Evolutionary conservation across 2,113 vertebrate species (phyloP), one percentile per base, ranked within the genome.

Genomic region (Sinocyclocheilus grahami): DNA sequence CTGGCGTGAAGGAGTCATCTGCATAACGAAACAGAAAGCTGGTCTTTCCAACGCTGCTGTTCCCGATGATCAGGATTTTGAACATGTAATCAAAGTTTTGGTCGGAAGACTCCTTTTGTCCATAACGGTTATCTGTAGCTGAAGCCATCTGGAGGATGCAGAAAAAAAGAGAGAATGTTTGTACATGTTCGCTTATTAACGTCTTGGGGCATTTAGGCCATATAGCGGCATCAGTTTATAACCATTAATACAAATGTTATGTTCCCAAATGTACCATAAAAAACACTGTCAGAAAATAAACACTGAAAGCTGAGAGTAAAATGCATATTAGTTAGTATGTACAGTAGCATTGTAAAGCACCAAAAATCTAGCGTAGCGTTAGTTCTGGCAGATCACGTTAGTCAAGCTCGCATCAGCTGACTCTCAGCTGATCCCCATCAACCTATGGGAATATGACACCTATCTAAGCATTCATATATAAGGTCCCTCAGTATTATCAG

Each of bases 31-130:
- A 99, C 85, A 99, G 95, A 92, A 99, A 99, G 89, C 97, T 98
- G 4, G 98, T 99, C 93, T 99, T 99, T 42, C 98, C 98, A 78
- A 99, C 98, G 0, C 97, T 99, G 94, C 98, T 99, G 93, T 99
- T 99, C 87, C 98, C 98, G 16, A 99, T 99, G 92, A 99, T 99
- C 91, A 99, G 96, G 90, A 99, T 96, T 92, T 99, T 99, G 92
- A 99, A 99, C 98, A 99, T 99, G 87, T 99, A 99, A 92, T 99
- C 97, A 92, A 99, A 99, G 93, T 99, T 99, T 91, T 99, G 98
- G 94, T 99, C 98, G 0, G 98, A 97, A 89, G 96, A 96, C 92
- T 99, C 97, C 91, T 97, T 98, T 91, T 97, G 95, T 85, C 96
- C 97, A 55, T 96, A 97, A 92, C 96, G 96, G 88, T 96, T 94